phyloP scores from a whole-genome alignment of 2,797 vertebrate genomes.

The Lepus oiostolus region DNA sequence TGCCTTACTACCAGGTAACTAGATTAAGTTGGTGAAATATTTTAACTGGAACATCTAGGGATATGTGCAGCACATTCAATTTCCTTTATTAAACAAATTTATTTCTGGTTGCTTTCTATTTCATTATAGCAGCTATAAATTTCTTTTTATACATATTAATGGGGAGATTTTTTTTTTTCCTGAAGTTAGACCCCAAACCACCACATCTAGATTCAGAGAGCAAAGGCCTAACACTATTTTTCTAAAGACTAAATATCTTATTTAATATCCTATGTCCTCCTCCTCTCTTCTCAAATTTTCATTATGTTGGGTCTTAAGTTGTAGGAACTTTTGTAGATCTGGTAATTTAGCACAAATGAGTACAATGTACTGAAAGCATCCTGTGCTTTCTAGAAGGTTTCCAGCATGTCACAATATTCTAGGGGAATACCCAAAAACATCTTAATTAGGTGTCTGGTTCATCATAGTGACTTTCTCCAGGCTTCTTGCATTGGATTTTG shows the following conservation, averaged over 20 bases:
- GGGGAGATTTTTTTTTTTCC: constrained; percentile 34
- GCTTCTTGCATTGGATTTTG: background rate
- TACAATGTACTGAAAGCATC: background rate
- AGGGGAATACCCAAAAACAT: background rate
- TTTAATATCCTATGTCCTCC: background rate
- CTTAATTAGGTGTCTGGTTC: background rate
- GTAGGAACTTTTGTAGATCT: constrained; percentile 16
- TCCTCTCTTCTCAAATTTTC: background rate
- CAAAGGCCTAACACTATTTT: background rate
- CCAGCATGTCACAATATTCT: background rate
- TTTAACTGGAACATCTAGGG: constrained; percentile 71
- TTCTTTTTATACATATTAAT: constrained; percentile 75
- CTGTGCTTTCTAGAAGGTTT: background rate
- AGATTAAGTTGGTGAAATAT: constrained; percentile 72
- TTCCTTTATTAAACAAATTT: constrained; percentile 79
- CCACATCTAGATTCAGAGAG: constrained; percentile 52
- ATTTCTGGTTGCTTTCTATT: constrained; percentile 74
- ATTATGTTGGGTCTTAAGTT: background rate
- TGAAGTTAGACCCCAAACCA: constrained; percentile 52
- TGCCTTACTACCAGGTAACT: constrained; percentile 71
- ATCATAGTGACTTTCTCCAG: background rate
- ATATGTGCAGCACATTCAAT: constrained; percentile 56
- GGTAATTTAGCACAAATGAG: constrained; percentile 10
- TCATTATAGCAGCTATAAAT: constrained; percentile 70
- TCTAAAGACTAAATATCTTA: constrained; percentile 2